Conservation (phyloP, 2,113 vertebrate genomes). For the Phrynocephalus versicolor region DNA sequence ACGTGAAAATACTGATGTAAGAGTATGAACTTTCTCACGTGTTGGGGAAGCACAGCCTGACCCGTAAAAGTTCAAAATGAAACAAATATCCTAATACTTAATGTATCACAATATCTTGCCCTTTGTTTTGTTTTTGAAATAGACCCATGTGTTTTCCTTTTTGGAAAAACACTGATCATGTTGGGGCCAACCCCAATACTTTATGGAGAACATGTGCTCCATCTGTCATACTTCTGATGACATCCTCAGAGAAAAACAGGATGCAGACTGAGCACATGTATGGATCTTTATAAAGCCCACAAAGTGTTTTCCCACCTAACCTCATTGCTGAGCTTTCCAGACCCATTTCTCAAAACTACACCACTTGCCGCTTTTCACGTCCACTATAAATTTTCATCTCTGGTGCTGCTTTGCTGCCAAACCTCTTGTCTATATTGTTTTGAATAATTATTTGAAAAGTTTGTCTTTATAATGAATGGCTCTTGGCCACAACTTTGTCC, state of each 20-base stretch:
- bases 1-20: too few species aligned
- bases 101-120: too few species aligned
- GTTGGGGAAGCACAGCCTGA: too few species aligned
- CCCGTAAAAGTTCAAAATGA: too few species aligned
- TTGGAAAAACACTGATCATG: neutral
- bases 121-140: too few species aligned
- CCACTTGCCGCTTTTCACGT: neutral
- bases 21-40: too few species aligned
- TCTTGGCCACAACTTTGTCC: conserved; percentile 48
- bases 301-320: neutral
- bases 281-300: neutral
- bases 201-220: neutral
- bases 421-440: conserved; percentile 28
- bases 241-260: neutral
- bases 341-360: neutral
- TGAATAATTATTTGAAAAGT: conserved; percentile 11
- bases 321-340: neutral
- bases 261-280: neutral
- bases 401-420: neutral
- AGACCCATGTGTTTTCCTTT: too few species aligned
- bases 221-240: neutral
- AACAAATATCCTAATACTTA: too few species aligned
- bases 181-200: neutral
- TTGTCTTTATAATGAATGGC: conserved; percentile 15
- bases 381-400: neutral